Conservation (phyloP, 2,113 vertebrate genomes). For the Albula goreensis region DNA sequence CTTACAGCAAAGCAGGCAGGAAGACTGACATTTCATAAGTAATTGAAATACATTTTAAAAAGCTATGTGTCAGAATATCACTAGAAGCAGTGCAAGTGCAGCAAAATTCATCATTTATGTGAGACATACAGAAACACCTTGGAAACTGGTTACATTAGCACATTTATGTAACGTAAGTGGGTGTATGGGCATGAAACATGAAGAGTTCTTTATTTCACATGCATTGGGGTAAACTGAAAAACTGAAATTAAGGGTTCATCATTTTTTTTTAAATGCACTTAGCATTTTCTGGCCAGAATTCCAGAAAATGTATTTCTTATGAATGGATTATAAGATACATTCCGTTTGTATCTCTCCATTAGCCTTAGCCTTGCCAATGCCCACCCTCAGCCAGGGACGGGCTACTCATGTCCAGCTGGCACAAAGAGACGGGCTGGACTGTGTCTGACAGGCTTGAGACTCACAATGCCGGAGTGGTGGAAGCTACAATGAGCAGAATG, state of each 20-base stretch:
- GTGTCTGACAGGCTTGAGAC: conserved; percentile 35
- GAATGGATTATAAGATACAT: background rate
- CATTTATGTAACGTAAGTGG: conserved; percentile 57
- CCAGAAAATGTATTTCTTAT: background rate
- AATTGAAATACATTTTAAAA: conserved; percentile 55
- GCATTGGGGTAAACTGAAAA: conserved; percentile 42
- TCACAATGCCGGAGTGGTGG: background rate
- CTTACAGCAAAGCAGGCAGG: conserved; percentile 54
- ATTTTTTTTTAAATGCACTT: too few species aligned
- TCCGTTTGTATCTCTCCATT: conserved; percentile 40
- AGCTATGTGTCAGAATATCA: conserved; percentile 70
- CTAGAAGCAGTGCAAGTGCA: conserved; percentile 58
- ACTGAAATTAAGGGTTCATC: conserved; percentile 51
- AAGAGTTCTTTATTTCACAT: conserved; percentile 54
- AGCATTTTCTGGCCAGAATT: too few species aligned
- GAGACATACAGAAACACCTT: conserved; percentile 67
- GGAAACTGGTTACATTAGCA: conserved; percentile 71
- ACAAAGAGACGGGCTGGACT: conserved; percentile 49
- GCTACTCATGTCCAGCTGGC: conserved; percentile 66
- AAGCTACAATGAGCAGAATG: background rate
- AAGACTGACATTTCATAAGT: conserved; percentile 64
- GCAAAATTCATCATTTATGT: conserved; percentile 70
- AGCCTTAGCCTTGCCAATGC: conserved; percentile 56
- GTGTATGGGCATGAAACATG: conserved; percentile 68
- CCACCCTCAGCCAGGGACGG: conserved; percentile 56